Conservation (phyloP, 1,140 invertebrate genomes). For the Atta colombica region DNA sequence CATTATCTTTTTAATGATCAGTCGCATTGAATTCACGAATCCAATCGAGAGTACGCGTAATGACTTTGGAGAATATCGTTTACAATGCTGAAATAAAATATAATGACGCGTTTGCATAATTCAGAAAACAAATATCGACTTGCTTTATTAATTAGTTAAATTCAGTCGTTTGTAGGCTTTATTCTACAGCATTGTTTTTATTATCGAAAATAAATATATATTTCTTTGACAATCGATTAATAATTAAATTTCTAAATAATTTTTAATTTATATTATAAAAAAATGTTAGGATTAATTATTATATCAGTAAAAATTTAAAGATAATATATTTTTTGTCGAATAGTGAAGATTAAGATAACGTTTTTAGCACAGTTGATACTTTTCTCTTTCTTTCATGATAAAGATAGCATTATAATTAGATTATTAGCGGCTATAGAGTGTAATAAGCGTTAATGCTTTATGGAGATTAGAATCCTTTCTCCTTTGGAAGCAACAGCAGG, state of each 20-base stretch:
- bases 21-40: slow-evolving; percentile 6
- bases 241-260: slow-evolving; percentile 1
- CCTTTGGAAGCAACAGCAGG: not conserved
- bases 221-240: not conserved
- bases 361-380: no score
- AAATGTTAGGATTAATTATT: not conserved
- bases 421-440: not conserved
- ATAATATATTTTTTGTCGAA: not conserved
- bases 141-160: slow-evolving; percentile 16
- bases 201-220: not conserved
- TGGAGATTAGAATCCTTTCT: not conserved
- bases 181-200: not conserved
- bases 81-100: slow-evolving; percentile 34
- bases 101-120: slow-evolving; percentile 26
- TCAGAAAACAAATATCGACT: slow-evolving; percentile 22
- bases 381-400: not conserved
- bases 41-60: not conserved
- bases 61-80: slow-evolving; percentile 46
- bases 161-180: not conserved
- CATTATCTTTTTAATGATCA: slow-evolving; percentile 71
- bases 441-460: not conserved
- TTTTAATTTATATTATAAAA: not conserved
- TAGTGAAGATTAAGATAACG: not conserved
- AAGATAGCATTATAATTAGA: not conserved
- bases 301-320: not conserved